phyloP scores from a whole-genome alignment of 2,113 vertebrate species.

The Apus apus region DNA sequence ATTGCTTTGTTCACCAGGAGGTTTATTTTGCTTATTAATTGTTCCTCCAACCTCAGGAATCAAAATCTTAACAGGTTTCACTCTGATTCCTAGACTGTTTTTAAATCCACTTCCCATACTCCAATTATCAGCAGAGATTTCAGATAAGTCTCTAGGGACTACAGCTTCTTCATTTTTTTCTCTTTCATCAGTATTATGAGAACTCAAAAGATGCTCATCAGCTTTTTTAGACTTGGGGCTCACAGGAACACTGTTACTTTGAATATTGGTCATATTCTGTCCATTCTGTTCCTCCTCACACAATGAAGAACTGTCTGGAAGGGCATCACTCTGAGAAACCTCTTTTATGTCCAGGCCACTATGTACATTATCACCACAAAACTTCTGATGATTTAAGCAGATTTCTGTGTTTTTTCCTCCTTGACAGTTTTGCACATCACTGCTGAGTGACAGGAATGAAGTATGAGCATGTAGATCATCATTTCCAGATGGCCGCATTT shows the following conservation, averaged over 20 bases:
- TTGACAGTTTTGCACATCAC: constrained; percentile 64
- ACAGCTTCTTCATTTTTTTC: neutral
- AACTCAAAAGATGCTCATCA: neutral
- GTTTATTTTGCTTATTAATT: neutral
- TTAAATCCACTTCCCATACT: constrained; percentile 83
- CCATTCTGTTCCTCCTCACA: constrained; percentile 73
- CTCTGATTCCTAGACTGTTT: constrained; percentile 71
- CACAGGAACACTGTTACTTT: constrained; percentile 3
- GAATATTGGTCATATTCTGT: constrained; percentile 40
- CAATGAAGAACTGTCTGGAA: constrained; percentile 43
- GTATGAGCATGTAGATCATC: constrained; percentile 58
- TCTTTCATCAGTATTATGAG: neutral
- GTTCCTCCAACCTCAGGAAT: constrained; percentile 42
- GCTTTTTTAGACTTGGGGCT: neutral
- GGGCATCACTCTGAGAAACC: constrained; percentile 17
- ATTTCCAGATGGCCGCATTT: constrained; percentile 67
- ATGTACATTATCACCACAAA: constrained; percentile 27
- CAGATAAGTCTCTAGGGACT: constrained; percentile 17
- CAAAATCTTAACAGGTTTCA: constrained; percentile 86
- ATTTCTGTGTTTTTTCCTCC: constrained; percentile 53
- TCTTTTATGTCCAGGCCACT: constrained; percentile 23
- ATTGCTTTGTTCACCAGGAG: neutral
- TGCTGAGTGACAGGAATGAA: constrained; percentile 62
- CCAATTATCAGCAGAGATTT: constrained; percentile 84
- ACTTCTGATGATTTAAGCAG: constrained; percentile 62